Conservation (phyloP, 2,113 vertebrate species). For the Thalassarche chlororhynchos region DNA sequence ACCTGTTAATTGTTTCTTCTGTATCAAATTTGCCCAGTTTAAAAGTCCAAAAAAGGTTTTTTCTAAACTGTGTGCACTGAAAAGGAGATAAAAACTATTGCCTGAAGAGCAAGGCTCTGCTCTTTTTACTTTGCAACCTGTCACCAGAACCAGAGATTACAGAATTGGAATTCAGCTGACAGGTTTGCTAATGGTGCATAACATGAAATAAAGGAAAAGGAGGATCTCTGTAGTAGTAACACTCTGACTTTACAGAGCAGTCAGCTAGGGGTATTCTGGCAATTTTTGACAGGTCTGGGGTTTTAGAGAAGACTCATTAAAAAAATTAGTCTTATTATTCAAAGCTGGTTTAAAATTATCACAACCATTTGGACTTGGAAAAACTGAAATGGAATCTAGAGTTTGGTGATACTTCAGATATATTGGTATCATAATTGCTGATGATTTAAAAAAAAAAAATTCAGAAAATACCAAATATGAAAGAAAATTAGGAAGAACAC, state of each 20-base stretch:
- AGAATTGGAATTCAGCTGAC: conserved; percentile 4
- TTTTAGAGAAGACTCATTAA: neutral
- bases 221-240: neutral
- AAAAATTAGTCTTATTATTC: neutral
- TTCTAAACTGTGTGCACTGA: neutral
- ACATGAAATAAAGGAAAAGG: neutral
- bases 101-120: neutral
- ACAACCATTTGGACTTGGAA: neutral
- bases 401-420: neutral
- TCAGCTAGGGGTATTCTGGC: neutral
- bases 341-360: neutral
- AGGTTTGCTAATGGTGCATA: conserved; percentile 33
- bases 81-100: neutral
- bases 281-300: neutral
- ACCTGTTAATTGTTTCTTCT: neutral
- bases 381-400: neutral
- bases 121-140: conserved; percentile 24
- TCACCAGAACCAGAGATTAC: neutral
- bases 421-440: neutral
- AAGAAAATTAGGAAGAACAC: neutral
- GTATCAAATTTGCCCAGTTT: neutral
- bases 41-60: neutral
- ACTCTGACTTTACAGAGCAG: neutral
- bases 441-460: neutral
- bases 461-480: neutral